These are phyloP conservation scores for Centruroides vittatus DNA, from an alignment of 1,140 invertebrate species.

Conservation along the genomic window DNA sequence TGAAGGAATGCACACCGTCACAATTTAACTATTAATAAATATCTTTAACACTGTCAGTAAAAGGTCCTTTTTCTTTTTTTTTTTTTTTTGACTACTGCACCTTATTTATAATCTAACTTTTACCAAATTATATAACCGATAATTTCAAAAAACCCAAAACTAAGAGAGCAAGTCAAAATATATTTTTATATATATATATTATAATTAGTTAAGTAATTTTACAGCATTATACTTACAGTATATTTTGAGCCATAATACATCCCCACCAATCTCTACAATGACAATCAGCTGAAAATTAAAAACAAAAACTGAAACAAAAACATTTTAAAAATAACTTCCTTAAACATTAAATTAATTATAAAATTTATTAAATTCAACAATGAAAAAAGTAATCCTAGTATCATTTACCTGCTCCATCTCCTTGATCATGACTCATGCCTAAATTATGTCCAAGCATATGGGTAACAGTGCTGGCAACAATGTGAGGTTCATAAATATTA, in stretches of 20 bases:
- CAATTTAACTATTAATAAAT: no score
- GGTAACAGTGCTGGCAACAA: constrained; percentile 80
- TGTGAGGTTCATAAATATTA: constrained; percentile 83
- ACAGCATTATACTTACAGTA: constrained; percentile 26
- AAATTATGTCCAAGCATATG: constrained; percentile 96
- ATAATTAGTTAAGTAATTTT: no score
- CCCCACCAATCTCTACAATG: constrained; percentile 85
- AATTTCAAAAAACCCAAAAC: not conserved
- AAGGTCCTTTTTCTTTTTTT: no score
- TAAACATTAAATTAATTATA: not conserved
- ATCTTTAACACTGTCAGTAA: no score
- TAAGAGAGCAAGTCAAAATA: no score
- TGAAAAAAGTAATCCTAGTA: not conserved
- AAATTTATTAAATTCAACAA: not conserved
- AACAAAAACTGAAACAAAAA: not conserved
- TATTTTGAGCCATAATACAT: constrained; percentile 86
- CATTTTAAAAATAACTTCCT: no score
- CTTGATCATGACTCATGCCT: constrained; percentile 72
- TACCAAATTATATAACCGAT: not conserved
- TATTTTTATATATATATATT: no score
- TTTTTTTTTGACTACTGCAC: no score
- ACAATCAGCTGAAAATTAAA: constrained; percentile 44
- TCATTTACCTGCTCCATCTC: constrained; percentile 3
- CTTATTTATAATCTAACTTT: no score
- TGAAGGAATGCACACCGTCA: no score